These are phyloP conservation scores for Helicoverpa armigera DNA, from an alignment of 1,140 invertebrate genomes.

Conservation along the genomic window DNA sequence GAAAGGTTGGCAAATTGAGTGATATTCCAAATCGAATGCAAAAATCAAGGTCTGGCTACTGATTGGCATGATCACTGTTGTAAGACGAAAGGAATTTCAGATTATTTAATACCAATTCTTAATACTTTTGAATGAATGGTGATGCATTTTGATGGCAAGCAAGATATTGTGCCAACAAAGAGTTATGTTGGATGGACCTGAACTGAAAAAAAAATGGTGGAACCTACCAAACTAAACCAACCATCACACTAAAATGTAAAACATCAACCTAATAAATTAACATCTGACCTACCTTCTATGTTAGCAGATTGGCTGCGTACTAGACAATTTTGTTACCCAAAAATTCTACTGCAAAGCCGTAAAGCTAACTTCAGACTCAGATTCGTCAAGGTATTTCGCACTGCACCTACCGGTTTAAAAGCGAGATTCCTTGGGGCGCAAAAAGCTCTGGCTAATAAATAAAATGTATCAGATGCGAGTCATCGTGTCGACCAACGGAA, in stretches of 20 bases:
- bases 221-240: too few species aligned
- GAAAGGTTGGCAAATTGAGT: constrained; percentile 30
- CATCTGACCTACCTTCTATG: too few species aligned
- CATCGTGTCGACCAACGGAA: constrained; percentile 72
- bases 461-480: constrained; percentile 63
- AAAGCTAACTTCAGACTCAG: constrained; percentile 2
- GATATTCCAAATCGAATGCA: not conserved
- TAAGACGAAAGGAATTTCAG: not conserved
- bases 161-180: too few species aligned
- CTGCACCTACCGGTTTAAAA: constrained; percentile 63
- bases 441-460: constrained; percentile 61
- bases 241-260: too few species aligned
- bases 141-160: too few species aligned
- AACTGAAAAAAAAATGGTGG: too few species aligned
- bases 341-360: too few species aligned
- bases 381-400: constrained; percentile 26
- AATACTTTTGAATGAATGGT: too few species aligned
- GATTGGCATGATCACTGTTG: not conserved
- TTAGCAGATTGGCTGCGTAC: too few species aligned
- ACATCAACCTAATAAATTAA: too few species aligned
- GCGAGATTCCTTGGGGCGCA: constrained; percentile 63
- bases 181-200: too few species aligned
- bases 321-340: too few species aligned
- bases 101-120: not conserved
- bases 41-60: constrained; percentile 17